Evolutionary conservation across 2,113 vertebrate genomes (phyloP).

Genomic region (Seriola dumerili): DNA sequence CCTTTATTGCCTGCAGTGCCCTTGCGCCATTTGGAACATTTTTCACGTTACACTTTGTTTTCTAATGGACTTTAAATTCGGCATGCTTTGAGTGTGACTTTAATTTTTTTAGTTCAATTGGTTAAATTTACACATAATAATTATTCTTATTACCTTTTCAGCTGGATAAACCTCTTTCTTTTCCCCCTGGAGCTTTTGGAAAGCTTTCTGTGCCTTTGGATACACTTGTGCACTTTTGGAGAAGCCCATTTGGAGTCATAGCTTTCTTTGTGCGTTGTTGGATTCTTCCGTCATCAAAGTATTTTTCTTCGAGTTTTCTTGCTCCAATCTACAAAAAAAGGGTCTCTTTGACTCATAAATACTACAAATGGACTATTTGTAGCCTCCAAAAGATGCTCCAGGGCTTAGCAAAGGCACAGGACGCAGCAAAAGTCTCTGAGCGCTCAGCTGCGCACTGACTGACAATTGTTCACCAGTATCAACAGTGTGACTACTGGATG

Average conservation of each 20-base stretch:
- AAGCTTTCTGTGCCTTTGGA: slow-evolving; percentile 50
- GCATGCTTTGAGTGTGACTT: neutral
- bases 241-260: slow-evolving; percentile 48
- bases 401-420: slow-evolving; percentile 54
- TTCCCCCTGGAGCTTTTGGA: slow-evolving; percentile 5
- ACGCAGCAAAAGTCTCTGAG: slow-evolving; percentile 17
- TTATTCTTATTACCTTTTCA: slow-evolving; percentile 37
- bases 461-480: slow-evolving; percentile 59
- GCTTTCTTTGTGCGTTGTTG: slow-evolving; percentile 1
- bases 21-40: slow-evolving; percentile 31
- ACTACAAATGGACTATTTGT: slow-evolving; percentile 12
- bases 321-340: slow-evolving; percentile 37
- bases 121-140: neutral
- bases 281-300: slow-evolving; percentile 28
- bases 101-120: neutral
- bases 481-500: slow-evolving; percentile 73
- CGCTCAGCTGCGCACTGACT: slow-evolving; percentile 67
- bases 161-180: neutral
- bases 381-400: slow-evolving; percentile 53
- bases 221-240: slow-evolving; percentile 70
- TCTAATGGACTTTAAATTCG: slow-evolving; percentile 2
- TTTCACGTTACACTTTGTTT: neutral
- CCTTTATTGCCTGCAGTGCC: neutral
- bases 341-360: slow-evolving; percentile 32
- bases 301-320: slow-evolving; percentile 28